Conservation (phyloP, 2,797 vertebrate genomes). For the Vultur gryphus region DNA sequence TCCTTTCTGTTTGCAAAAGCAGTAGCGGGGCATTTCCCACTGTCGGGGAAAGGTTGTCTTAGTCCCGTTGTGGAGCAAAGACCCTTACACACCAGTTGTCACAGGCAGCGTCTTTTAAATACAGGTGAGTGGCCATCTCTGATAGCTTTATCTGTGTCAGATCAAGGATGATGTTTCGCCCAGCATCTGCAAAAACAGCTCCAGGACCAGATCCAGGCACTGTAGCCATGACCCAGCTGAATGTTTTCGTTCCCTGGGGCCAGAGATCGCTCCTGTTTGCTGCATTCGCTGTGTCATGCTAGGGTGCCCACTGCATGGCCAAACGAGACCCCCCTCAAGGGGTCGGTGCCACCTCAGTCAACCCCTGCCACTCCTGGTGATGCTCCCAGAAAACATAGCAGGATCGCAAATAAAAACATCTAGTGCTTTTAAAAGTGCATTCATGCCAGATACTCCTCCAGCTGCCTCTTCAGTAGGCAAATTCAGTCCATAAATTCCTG, state of each 20-base stretch:
- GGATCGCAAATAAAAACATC: neutral
- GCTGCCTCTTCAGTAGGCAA: neutral
- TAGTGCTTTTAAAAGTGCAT: neutral
- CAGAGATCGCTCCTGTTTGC: neutral
- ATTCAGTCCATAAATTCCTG: neutral
- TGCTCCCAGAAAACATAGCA: neutral
- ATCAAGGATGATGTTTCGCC: neutral
- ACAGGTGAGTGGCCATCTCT: neutral
- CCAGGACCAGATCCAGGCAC: neutral
- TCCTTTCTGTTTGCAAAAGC: neutral
- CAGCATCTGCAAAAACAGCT: neutral
- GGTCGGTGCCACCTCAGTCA: neutral
- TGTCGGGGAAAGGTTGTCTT: neutral
- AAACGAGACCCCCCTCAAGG: too few relatives aligned
- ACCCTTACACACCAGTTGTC: neutral
- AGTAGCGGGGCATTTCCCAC: neutral
- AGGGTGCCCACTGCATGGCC: neutral
- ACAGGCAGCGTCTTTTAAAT: neutral
- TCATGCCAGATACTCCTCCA: neutral
- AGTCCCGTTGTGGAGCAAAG: neutral
- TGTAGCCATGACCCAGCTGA: neutral
- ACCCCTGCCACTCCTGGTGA: neutral
- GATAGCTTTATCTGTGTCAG: neutral
- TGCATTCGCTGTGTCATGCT: neutral
- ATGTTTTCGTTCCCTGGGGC: neutral